Percentiles rank a stretch among this genome's conserved stretches.
Evolutionary conservation across 2,113 vertebrate genomes (phyloP).

Genomic region (Poeciliopsis turrubarensis): DNA sequence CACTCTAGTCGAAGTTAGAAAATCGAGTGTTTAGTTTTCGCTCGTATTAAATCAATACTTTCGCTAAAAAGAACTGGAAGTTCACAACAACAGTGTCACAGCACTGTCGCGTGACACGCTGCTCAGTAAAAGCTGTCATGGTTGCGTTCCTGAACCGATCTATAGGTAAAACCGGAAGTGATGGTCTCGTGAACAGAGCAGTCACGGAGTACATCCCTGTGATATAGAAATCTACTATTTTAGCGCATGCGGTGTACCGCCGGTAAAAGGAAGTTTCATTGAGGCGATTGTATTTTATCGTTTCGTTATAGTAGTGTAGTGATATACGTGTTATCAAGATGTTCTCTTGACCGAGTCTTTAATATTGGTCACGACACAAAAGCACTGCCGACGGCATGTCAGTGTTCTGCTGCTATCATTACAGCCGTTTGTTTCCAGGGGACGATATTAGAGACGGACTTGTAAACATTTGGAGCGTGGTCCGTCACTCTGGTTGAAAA

Average conservation of each 20-base stretch:
- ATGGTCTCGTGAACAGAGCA: accelerated
- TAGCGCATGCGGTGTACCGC: not conserved
- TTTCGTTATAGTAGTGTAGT: not conserved
- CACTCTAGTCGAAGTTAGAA: not conserved
- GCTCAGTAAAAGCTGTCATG: slow-evolving; percentile 32
- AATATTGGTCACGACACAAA: not conserved
- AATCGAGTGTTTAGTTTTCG: slow-evolving; percentile 9
- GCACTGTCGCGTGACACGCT: slow-evolving; percentile 74
- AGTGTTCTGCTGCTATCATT: too few relatives aligned
- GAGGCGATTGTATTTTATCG: not conserved
- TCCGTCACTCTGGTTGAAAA: not conserved
- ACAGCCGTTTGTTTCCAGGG: slow-evolving; percentile 57
- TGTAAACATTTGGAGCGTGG: slow-evolving; percentile 49
- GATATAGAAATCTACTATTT: slow-evolving; percentile 1
- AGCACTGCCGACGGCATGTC: not conserved
- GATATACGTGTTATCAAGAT: too few relatives aligned
- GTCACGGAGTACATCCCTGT: slow-evolving; percentile 12
- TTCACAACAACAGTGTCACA: slow-evolving; percentile 71
- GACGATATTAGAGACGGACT: slow-evolving; percentile 54
- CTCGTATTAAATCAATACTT: slow-evolving; percentile 16
- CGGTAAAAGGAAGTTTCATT: slow-evolving; percentile 39
- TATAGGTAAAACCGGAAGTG: not conserved
- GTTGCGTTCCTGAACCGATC: slow-evolving; percentile 40
- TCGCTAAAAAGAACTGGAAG: slow-evolving; percentile 59
- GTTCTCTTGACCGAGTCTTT: not conserved